Percentiles rank a stretch among this genome's conserved stretches.
Evolutionary conservation across 2,888 invertebrate species (phyloP).

Genomic region (Diplolepis rosae): DNA sequence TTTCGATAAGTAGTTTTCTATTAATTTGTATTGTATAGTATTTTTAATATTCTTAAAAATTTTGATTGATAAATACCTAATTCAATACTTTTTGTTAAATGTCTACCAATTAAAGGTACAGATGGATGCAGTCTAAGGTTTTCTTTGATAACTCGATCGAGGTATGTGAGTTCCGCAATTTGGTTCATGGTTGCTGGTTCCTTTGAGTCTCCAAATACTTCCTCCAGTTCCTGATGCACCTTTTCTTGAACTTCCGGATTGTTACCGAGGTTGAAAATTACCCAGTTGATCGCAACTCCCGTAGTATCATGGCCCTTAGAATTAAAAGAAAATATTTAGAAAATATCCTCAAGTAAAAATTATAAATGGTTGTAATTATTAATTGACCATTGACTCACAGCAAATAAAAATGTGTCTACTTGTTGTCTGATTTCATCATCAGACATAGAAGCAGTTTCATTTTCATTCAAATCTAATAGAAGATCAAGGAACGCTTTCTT

Average conservation of each 20-base stretch:
- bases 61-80: conserved; percentile 61
- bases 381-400: conserved; percentile 73
- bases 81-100: conserved; percentile 72
- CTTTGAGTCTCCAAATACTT: conserved; percentile 66
- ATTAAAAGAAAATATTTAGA: neutral
- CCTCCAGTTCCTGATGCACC: conserved; percentile 72
- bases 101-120: conserved; percentile 75
- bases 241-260: conserved; percentile 74
- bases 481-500: conserved; percentile 77
- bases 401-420: conserved; percentile 85
- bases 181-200: conserved; percentile 63
- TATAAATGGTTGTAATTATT: conserved; percentile 23
- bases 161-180: conserved; percentile 73
- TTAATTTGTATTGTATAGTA: too few relatives aligned
- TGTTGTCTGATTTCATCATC: conserved; percentile 80
- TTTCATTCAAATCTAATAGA: conserved; percentile 76
- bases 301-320: conserved; percentile 76
- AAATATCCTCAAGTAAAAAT: conserved; percentile 33
- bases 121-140: conserved; percentile 76
- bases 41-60: neutral
- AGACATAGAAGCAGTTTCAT: conserved; percentile 77
- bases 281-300: conserved; percentile 75
- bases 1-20: too few relatives aligned
- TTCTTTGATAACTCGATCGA: conserved; percentile 78
- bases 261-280: conserved; percentile 74